Percentiles rank a stretch among this genome's conserved stretches.
Evolutionary conservation across 2,888 invertebrate genomes (phyloP).

Genomic region (Clostera curtula): DNA sequence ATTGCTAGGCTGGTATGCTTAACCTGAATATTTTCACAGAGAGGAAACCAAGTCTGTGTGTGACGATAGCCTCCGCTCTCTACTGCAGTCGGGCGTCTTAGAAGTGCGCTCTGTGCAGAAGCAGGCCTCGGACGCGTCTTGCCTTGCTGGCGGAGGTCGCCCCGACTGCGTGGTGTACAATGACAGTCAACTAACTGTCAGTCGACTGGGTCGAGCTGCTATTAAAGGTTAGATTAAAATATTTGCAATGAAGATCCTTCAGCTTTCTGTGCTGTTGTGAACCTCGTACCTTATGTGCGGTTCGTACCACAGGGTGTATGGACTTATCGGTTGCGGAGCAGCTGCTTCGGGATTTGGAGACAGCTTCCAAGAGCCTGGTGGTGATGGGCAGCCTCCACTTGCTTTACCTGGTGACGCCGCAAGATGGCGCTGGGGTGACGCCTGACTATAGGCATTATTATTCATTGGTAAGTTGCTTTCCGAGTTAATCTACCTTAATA

Average conservation of each 20-base stretch:
- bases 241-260: not conserved
- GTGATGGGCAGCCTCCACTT: constrained; percentile 89
- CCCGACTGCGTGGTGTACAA: constrained; percentile 18
- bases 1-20: not conserved
- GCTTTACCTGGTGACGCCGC: constrained; percentile 89
- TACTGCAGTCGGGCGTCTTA: constrained; percentile 41
- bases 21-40: constrained; percentile 13
- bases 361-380: constrained; percentile 84
- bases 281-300: no score
- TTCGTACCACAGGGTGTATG: constrained; percentile 90
- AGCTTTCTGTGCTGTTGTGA: no score
- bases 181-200: constrained; percentile 72
- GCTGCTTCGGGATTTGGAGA: constrained; percentile 83
- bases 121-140: not conserved
- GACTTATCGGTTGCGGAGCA: constrained; percentile 81
- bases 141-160: not conserved
- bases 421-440: constrained; percentile 77
- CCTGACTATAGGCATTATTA: constrained; percentile 74
- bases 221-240: constrained; percentile 78
- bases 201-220: constrained; percentile 84
- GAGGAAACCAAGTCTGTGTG: constrained; percentile 38
- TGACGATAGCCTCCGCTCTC: constrained; percentile 33
- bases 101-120: constrained; percentile 24
- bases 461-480: constrained; percentile 65
- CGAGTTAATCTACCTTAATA: not conserved